Base-by-base conservation (phyloP, 2,113 vertebrate species). In the Phoenicopterus ruber region DNA sequence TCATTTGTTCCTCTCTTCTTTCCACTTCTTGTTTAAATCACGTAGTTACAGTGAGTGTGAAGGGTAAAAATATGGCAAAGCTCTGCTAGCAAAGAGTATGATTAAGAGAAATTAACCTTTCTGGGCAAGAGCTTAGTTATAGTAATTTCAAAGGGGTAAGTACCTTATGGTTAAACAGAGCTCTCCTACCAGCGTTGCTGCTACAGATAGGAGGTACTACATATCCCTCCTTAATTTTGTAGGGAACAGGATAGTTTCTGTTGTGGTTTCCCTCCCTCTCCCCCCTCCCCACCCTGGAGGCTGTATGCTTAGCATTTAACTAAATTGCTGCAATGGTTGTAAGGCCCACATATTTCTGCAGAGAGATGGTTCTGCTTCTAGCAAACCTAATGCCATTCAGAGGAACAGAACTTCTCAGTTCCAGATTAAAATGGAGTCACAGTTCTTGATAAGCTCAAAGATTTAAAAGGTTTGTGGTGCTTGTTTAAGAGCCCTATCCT, bases 271-370 rank as follows among this genome's bases (percentile, higher is more conserved):
- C 29, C 8, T 26, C 13, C 5, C 34, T 3, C 7, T 17, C 31
- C 16, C 17, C 54, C 28, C 16, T 10, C 6, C 4, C 2, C 6
- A 3, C 11, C 2, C 8, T 1, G n/a, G 6, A 44, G 42, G 3
- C 44, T 36, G 11, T 70, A 18, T 47, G 24, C 46, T 16, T 74
- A 13, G 14, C 19, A 9, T 69, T 85, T 65, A 54, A 34, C 10
- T 40, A 5, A 38, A 28, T 59, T 69, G 10, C 29, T 69, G 10
- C 29, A 55, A 0, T 42, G 28, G 4, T 57, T 89, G 7, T 18
- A 26, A 87, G 32, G 20, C 18, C 12, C 13, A 22, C 11, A 2
- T 71, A n/a, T 36, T 93, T 92, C 40, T 66, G 19, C 31, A 57
- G 25, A 46, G 25, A 46, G 20, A 24, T 67, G 10, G 7, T 44